phyloP scores from a whole-genome alignment of 2,797 vertebrate genomes.

The Prionace glauca region DNA sequence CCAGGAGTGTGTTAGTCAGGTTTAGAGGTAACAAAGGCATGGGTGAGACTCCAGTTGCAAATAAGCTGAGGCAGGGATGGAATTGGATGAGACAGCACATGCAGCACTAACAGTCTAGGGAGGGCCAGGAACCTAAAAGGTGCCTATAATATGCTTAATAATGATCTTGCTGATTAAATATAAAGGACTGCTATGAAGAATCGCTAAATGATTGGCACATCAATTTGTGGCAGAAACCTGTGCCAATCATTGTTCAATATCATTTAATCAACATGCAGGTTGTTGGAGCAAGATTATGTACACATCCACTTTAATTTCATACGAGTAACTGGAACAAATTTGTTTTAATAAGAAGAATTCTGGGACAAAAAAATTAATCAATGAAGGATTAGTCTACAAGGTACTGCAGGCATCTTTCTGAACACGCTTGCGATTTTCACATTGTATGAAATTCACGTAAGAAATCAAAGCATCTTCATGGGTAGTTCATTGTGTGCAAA shows the following conservation, averaged over 20 bases:
- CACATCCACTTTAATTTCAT: conserved; percentile 9
- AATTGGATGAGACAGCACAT: neutral
- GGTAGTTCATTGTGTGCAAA: neutral
- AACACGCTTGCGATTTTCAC: neutral
- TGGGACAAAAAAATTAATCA: neutral
- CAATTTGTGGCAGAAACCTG: neutral
- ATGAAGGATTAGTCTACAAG: neutral
- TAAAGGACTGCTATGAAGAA: neutral
- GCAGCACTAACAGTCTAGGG: neutral
- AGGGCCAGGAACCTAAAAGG: neutral
- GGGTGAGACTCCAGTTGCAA: neutral
- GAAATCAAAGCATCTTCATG: neutral
- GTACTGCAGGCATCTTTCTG: neutral
- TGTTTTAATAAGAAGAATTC: conserved; percentile 19
- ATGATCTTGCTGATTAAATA: neutral
- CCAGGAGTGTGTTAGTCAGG: neutral
- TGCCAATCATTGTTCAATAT: neutral
- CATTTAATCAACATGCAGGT: neutral
- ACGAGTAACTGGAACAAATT: conserved; percentile 9
- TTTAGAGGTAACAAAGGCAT: neutral
- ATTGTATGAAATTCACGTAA: neutral
- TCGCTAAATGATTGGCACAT: neutral
- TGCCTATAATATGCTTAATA: neutral
- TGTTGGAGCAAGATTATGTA: neutral
- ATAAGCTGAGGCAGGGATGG: neutral